These are phyloP conservation scores for Ephestia elutella DNA, from an alignment of 1,140 invertebrate genomes.

Conservation along the genomic window DNA sequence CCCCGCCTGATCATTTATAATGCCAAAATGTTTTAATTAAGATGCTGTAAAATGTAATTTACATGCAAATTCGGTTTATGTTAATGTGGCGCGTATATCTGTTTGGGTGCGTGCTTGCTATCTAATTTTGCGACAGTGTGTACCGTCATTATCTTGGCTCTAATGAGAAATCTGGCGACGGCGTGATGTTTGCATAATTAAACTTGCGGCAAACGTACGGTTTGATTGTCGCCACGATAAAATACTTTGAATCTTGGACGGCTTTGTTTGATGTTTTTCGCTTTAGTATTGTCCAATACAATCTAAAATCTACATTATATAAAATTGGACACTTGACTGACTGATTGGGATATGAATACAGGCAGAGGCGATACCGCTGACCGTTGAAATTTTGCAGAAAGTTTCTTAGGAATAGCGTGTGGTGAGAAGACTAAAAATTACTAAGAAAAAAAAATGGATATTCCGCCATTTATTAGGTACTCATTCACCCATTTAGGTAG, in stretches of 20 bases:
- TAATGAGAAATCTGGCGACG: slow-evolving; percentile 73
- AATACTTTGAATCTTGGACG: slow-evolving; percentile 40
- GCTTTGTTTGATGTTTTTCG: slow-evolving; percentile 7
- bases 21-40: slow-evolving; percentile 77
- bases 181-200: slow-evolving; percentile 74
- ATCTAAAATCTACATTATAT: background rate
- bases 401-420: no score
- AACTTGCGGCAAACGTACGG: slow-evolving; percentile 64
- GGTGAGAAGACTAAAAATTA: no score
- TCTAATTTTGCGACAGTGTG: slow-evolving; percentile 73
- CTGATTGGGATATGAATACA: no score
- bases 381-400: no score
- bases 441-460: no score
- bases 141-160: slow-evolving; percentile 72
- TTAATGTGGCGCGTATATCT: slow-evolving; percentile 74
- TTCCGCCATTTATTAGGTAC: no score
- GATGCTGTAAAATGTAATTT: slow-evolving; percentile 77
- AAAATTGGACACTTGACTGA: no score
- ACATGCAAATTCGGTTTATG: slow-evolving; percentile 77
- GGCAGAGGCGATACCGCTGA: no score
- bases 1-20: slow-evolving; percentile 74
- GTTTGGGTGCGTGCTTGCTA: slow-evolving; percentile 72
- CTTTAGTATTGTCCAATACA: background rate
- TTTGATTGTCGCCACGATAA: slow-evolving; percentile 69
- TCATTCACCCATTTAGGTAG: no score